Evolutionary conservation across 2,888 invertebrate species (phyloP), one percentile per base, ranked within the genome.

Genomic region (Amblyteles armatorius): DNA sequence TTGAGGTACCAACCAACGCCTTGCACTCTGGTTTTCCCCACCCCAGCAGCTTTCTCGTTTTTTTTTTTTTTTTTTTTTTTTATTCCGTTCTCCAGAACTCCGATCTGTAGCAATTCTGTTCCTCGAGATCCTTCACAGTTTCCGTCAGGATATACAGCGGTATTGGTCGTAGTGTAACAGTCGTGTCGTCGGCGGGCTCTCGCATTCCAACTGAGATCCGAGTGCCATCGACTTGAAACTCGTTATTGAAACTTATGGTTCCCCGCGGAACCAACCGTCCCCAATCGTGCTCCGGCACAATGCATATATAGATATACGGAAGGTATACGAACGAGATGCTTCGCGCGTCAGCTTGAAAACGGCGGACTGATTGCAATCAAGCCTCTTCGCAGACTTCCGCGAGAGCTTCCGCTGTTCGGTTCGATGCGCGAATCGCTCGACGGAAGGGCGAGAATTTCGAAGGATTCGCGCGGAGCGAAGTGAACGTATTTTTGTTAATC

Each of bases 331-430:
- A 67, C 36, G 68, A 77, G 36, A 71, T 78, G 52, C 22, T 65
- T 57, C 52, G 71, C 79, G 83, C 67, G 72, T 65, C 57, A 79
- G 55, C 68, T 74, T 87, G 88, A 90, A 91, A 92, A 90, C 88
- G 88, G 87, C 82, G 67, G 79, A 16, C 89, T 92, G 92, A 93
- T 93, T 93, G 92, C 91, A 93, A 92, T 92, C 92, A 92, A 88
- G 87, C 88, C 90, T 89, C 89, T 90, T 89, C 88, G 86, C 86
- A 86, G 88, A 91, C 89, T 92, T 91, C 91, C 92, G 90, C 80
- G 22, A 80, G 77, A 80, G 57, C 76, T 82, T 80, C 82, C 77
- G 80, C 52, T 69, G 48, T 22, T 50, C 88, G 89, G 79, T 87
- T 87, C 87, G 86, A 88, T 88, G 78, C 83, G 77, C 85, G 82